Evolutionary conservation across 2,888 invertebrate genomes (phyloP).

Genomic region (Rotaria macrura): DNA sequence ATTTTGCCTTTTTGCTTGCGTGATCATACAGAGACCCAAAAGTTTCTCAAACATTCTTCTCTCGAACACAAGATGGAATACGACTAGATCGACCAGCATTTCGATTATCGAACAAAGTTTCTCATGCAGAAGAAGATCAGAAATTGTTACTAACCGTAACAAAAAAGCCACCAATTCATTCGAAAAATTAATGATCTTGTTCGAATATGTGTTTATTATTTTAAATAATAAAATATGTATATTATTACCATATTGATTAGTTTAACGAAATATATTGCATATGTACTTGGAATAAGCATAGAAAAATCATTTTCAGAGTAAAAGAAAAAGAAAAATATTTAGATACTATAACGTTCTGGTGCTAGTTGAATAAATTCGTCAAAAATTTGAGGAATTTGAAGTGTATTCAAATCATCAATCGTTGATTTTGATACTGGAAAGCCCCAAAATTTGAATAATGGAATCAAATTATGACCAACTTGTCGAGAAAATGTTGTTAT

Average conservation of each 20-base stretch:
- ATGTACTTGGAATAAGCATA: too few species aligned
- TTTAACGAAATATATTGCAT: too few species aligned
- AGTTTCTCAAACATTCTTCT: neutral
- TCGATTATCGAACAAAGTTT: neutral
- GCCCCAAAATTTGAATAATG: slow-evolving; percentile 37
- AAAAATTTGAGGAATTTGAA: neutral
- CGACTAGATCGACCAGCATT: neutral
- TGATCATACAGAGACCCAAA: neutral
- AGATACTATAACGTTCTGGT: neutral
- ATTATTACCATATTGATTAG: too few species aligned
- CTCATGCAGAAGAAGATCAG: neutral
- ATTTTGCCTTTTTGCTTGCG: neutral
- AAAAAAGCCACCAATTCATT: neutral
- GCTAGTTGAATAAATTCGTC: neutral
- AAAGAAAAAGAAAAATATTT: neutral
- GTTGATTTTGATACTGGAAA: slow-evolving; percentile 34
- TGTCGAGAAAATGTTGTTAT: slow-evolving; percentile 35
- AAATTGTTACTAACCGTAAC: neutral
- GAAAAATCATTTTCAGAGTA: too few species aligned
- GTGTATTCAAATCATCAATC: neutral
- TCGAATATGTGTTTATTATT: too few species aligned
- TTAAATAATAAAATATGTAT: too few species aligned
- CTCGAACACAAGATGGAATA: neutral
- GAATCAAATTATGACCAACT: slow-evolving; percentile 35
- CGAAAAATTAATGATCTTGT: neutral